A percentile compares a stretch with the other conserved stretches of the same genome.
phyloP scores from a whole-genome alignment of 92 coral and sea anemone genomes.

The Epizoanthus stellaris region DNA sequence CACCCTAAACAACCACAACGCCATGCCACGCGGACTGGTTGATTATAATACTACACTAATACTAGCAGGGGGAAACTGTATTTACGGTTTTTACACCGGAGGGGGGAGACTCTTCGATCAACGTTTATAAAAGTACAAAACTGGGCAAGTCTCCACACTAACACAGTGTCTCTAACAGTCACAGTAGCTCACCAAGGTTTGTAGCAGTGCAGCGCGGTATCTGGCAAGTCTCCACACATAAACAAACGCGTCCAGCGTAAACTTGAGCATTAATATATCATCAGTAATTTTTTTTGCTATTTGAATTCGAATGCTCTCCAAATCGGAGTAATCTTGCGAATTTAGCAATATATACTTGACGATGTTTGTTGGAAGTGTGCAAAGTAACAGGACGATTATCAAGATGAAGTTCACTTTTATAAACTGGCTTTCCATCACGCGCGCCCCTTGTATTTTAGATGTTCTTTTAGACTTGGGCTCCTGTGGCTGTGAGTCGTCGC shows the following conservation, averaged over 20 bases:
- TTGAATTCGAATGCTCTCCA: not conserved
- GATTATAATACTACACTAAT: no score
- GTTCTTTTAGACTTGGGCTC: not conserved
- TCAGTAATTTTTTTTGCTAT: constrained; percentile 21
- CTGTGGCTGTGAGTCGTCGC: not conserved
- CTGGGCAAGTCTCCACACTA: no score
- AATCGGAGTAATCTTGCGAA: not conserved
- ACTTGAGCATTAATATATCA: constrained; percentile 26
- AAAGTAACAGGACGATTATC: constrained; percentile 8
- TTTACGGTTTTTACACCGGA: no score
- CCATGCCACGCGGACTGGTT: no score
- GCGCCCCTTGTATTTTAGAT: not conserved
- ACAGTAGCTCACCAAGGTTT: not conserved
- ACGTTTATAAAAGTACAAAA: no score
- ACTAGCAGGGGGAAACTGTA: no score
- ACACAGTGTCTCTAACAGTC: not conserved
- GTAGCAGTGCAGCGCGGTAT: constrained; percentile 37
- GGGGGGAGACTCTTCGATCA: no score
- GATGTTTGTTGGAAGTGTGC: constrained; percentile 25
- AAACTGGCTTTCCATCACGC: constrained; percentile 26
- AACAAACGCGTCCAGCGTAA: constrained; percentile 33
- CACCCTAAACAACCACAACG: no score
- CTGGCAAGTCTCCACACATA: constrained; percentile 41
- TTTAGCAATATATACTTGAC: constrained; percentile 13
- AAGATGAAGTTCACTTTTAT: constrained; percentile 10